Conservation (phyloP, 2,113 vertebrate genomes). For the Eonycteris spelaea region DNA sequence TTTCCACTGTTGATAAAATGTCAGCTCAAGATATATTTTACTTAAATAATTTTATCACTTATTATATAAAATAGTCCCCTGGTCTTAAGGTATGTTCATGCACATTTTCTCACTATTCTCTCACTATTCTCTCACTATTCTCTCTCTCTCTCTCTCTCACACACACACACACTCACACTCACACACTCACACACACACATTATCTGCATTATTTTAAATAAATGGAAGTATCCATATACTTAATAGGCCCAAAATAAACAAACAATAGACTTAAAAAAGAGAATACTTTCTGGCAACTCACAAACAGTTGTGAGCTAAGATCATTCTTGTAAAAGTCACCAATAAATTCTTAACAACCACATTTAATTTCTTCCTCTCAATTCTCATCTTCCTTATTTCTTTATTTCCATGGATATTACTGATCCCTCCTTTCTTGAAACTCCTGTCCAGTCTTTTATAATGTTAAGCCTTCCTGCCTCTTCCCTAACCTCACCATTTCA, state of each 20-base stretch:
- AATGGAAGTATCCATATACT: not conserved
- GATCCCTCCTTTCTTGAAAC: not conserved
- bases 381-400: not conserved
- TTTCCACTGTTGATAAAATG: not conserved
- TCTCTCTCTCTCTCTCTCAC: not conserved
- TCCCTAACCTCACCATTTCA: not conserved
- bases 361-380: not conserved
- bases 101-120: no score
- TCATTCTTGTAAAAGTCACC: not conserved
- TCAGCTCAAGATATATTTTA: not conserved
- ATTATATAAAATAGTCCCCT: not conserved
- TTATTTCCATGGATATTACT: not conserved
- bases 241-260: not conserved
- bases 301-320: not conserved
- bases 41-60: slow-evolving; percentile 22
- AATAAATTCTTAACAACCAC: not conserved
- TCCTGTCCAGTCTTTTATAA: not conserved
- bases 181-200: not conserved
- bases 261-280: not conserved
- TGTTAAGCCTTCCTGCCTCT: not conserved
- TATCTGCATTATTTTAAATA: not conserved
- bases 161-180: not conserved
- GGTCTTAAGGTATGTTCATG: not conserved
- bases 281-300: not conserved
- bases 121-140: no score